These are phyloP conservation scores for Lipophrys pholis DNA, from an alignment of 2,113 vertebrate genomes.

Conservation along the genomic window DNA sequence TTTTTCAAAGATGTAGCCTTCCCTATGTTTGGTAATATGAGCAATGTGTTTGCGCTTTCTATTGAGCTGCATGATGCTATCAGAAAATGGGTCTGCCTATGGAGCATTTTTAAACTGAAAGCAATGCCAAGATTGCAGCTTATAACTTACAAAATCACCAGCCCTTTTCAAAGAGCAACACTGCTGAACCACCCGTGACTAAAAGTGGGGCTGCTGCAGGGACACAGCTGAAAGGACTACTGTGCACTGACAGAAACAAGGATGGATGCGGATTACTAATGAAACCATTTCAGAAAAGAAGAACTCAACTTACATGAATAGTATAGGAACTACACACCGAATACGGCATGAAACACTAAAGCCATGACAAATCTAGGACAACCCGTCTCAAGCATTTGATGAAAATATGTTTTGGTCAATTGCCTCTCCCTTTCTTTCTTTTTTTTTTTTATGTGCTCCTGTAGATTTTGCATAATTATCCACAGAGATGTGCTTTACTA, in stretches of 20 bases:
- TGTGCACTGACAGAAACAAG: constrained; percentile 78
- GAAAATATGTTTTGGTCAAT: constrained; percentile 22
- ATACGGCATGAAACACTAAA: constrained; percentile 6
- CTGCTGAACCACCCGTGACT: constrained; percentile 75
- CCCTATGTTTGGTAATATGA: constrained; percentile 59
- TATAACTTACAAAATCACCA: constrained; percentile 70
- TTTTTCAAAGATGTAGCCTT: constrained; percentile 40
- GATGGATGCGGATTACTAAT: constrained; percentile 81
- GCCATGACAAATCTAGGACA: constrained; percentile 41
- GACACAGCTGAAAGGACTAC: constrained; percentile 78
- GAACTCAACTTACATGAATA: constrained; percentile 55
- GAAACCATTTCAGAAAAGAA: constrained; percentile 69
- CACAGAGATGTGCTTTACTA: constrained; percentile 22
- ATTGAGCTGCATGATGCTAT: constrained; percentile 68
- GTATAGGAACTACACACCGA: constrained; percentile 35
- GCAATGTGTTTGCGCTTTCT: constrained; percentile 49
- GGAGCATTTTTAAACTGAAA: constrained; percentile 61
- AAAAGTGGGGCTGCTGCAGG: constrained; percentile 70
- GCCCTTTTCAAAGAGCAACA: constrained; percentile 60
- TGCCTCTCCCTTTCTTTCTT: constrained; percentile 7
- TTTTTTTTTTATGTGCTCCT: not conserved
- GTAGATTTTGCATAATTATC: constrained; percentile 38
- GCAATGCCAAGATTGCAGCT: constrained; percentile 70
- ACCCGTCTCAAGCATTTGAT: constrained; percentile 28
- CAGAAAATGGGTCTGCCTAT: constrained; percentile 68